Evolutionary conservation across 2,797 vertebrate genomes (phyloP).

Genomic region (Urosaurus nigricauda): DNA sequence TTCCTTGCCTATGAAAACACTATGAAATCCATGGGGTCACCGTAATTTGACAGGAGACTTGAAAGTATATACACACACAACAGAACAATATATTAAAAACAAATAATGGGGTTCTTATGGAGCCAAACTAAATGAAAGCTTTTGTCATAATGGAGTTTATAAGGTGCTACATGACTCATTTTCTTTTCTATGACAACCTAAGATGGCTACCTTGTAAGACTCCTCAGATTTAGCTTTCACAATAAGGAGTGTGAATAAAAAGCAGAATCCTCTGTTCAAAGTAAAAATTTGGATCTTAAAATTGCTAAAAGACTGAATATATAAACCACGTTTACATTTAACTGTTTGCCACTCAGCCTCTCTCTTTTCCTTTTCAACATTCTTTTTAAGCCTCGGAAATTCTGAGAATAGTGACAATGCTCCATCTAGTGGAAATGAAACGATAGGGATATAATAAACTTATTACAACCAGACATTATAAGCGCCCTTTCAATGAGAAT

Average conservation of each 20-base stretch:
- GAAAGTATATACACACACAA: too few species aligned
- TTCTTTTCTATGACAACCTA: neutral
- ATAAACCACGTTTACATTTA: slow-evolving; percentile 27
- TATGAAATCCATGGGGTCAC: too few species aligned
- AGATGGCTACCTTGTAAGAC: neutral
- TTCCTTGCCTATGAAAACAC: too few species aligned
- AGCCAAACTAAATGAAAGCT: neutral
- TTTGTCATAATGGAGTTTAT: neutral
- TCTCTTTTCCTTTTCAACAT: slow-evolving; percentile 25
- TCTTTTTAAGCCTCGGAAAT: slow-evolving; percentile 20
- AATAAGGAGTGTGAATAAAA: neutral
- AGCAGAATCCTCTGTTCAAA: neutral
- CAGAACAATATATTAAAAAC: neutral
- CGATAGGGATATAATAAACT: neutral
- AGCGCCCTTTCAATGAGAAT: neutral
- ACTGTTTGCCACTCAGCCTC: slow-evolving; percentile 11
- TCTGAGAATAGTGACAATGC: slow-evolving; percentile 60
- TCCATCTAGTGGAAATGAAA: slow-evolving; percentile 73
- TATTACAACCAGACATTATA: accelerated
- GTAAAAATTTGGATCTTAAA: neutral
- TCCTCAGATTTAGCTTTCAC: neutral
- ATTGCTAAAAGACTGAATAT: neutral
- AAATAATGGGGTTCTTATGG: neutral
- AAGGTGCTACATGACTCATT: neutral
- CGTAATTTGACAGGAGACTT: too few species aligned